phyloP scores from a whole-genome alignment of 2,888 invertebrate genomes.

The Melitaea athalia region DNA sequence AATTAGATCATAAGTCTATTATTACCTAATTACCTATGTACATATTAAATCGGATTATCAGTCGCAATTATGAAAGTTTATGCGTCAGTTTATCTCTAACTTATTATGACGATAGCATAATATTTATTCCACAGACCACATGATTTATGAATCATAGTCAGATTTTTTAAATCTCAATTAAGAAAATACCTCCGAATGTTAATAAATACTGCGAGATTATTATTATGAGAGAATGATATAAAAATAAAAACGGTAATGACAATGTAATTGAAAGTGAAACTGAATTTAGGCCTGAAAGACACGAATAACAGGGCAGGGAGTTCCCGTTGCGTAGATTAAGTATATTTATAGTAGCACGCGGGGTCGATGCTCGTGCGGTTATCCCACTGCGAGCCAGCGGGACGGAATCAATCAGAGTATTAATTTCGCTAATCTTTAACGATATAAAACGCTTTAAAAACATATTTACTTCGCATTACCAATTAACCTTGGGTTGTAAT shows the following conservation, averaged over 20 bases:
- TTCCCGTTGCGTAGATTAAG: conserved; percentile 63
- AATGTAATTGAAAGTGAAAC: conserved; percentile 28
- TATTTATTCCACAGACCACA: too few relatives aligned
- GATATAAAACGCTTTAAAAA: neutral
- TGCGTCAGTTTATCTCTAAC: too few relatives aligned
- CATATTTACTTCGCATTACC: neutral
- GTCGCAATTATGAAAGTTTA: too few relatives aligned
- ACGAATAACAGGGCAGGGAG: conserved; percentile 46
- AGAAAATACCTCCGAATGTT: neutral
- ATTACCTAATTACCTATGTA: too few relatives aligned
- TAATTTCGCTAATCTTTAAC: conserved; percentile 31
- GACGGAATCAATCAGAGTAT: conserved; percentile 52
- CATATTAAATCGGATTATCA: too few relatives aligned
- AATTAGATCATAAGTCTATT: too few relatives aligned
- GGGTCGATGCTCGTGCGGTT: conserved; percentile 73
- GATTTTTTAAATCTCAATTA: too few relatives aligned
- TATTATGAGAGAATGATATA: neutral
- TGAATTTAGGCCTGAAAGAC: conserved; percentile 40
- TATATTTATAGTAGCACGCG: conserved; percentile 76
- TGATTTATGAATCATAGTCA: too few relatives aligned
- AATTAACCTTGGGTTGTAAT: too few relatives aligned
- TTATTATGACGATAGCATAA: too few relatives aligned
- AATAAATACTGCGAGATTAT: neutral
- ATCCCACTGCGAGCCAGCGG: conserved; percentile 70
- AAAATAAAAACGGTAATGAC: conserved; percentile 23